These are phyloP conservation scores for Manacus vitellinus DNA, from an alignment of 2,113 vertebrate species.

Conservation along the genomic window DNA sequence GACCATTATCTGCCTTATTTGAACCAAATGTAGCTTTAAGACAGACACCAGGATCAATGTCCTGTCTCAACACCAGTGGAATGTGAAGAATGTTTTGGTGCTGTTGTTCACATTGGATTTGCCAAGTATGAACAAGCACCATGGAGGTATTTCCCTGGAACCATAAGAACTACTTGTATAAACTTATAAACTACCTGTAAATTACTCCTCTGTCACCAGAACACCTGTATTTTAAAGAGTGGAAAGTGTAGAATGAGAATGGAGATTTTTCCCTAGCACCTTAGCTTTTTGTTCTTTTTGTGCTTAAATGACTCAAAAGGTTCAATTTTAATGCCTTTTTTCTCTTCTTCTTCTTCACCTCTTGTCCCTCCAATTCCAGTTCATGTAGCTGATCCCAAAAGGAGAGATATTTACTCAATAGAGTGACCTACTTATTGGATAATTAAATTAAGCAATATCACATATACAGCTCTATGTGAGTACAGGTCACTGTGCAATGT, in stretches of 20 bases:
- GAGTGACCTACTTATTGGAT: background rate
- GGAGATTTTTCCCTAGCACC: background rate
- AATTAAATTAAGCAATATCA: conserved; percentile 3
- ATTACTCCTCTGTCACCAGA: background rate
- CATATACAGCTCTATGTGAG: background rate
- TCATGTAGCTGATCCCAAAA: background rate
- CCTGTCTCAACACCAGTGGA: background rate
- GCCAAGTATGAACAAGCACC: background rate
- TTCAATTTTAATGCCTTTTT: background rate
- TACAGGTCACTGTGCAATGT: background rate
- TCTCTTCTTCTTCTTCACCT: background rate
- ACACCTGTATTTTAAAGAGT: background rate
- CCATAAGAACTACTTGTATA: background rate
- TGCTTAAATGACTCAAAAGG: background rate
- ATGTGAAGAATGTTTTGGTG: background rate
- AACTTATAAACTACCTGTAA: background rate
- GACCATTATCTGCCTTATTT: background rate
- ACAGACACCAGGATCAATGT: background rate
- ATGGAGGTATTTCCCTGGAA: background rate
- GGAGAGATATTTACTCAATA: background rate
- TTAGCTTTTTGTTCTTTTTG: background rate
- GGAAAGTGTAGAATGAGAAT: background rate
- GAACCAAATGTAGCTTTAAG: background rate
- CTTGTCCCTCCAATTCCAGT: background rate
- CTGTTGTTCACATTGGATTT: background rate